Evolutionary conservation across 2,888 invertebrate genomes (phyloP).

Genomic region (Drosophila mercatorum): DNA sequence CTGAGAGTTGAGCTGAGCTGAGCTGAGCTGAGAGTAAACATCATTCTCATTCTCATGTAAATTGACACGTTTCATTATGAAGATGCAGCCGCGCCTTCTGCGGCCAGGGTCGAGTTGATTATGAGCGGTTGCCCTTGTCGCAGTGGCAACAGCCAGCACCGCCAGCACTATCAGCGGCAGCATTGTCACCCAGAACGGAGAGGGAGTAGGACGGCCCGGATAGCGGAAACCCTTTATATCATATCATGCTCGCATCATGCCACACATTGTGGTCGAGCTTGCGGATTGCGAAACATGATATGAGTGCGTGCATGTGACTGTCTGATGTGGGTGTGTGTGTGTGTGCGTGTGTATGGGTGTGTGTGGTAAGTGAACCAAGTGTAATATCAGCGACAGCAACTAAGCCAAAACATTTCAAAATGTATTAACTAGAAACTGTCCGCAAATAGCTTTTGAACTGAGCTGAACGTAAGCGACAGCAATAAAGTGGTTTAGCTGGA

Average conservation of each 20-base stretch:
- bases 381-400: slow-evolving; percentile 12
- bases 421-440: slow-evolving; percentile 8
- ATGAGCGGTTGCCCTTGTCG: slow-evolving; percentile 24
- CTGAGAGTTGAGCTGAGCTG: slow-evolving; percentile 11
- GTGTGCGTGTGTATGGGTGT: background rate
- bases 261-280: slow-evolving; percentile 68
- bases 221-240: slow-evolving; percentile 37
- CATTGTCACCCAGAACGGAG: background rate
- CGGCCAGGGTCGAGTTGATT: slow-evolving; percentile 16
- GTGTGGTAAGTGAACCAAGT: slow-evolving; percentile 34
- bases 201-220: background rate
- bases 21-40: slow-evolving; percentile 48
- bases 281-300: slow-evolving; percentile 65
- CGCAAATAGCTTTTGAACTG: slow-evolving; percentile 2
- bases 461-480: slow-evolving; percentile 10
- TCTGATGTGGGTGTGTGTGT: background rate
- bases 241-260: slow-evolving; percentile 51
- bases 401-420: slow-evolving; percentile 2
- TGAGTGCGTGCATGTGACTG: slow-evolving; percentile 14
- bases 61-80: slow-evolving; percentile 79
- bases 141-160: slow-evolving; percentile 22
- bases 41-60: slow-evolving; percentile 66
- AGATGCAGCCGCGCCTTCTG: slow-evolving; percentile 49
- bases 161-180: slow-evolving; percentile 9
- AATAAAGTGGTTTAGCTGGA: slow-evolving; percentile 3